Base-by-base conservation (phyloP, 2,888 invertebrate species). In the Teleiodes luculella region DNA sequence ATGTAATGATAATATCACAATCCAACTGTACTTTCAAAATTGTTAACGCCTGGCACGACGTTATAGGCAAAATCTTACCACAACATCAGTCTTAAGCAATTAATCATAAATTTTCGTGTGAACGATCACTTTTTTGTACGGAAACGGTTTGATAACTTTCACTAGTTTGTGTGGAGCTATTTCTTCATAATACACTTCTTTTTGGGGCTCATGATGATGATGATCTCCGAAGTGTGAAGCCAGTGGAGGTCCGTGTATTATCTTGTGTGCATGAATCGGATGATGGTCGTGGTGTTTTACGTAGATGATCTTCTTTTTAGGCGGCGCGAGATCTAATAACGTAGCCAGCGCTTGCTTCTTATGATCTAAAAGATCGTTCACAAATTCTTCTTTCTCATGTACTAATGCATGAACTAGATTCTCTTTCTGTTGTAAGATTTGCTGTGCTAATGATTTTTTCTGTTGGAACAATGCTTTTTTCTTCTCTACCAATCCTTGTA, bases 71-170 rank as follows among this genome's bases (percentile, higher is more conserved):
- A 39, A 14, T 39, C 14, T 14, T 1, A 16, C 10, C 8, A 10
- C 35, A 35, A n/a, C 35, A 4, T 6, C 24, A 24, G 6, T 6
- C 3, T 24, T 4, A 24, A 10, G 5, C 43, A 28, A 1, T 49
- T 37, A 49, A 11, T 49, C 49, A 14, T 49, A 49, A 14, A 49
- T 49, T 14, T 49, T 49, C 24, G 49, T 49, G 28, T 11, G 49
- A 14, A 49, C 37, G n/a, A 49, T 49, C 14, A 49, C 49, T 37
- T 37, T 49, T 28, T 49, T 49, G 14, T 36, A 28, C n/a, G 49
- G 49, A 20, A 20, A 37, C 10, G 49, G 49, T 37, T 28, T 49
- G 14, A 49, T 28, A 14, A 49, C 28, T 49, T 49, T 49, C 18
- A 49, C 49, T 28, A 49, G 4, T 14, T 49, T 49, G 28, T 49